Conservation (phyloP, 1,140 invertebrate genomes). For the Zaprionus davidi region DNA sequence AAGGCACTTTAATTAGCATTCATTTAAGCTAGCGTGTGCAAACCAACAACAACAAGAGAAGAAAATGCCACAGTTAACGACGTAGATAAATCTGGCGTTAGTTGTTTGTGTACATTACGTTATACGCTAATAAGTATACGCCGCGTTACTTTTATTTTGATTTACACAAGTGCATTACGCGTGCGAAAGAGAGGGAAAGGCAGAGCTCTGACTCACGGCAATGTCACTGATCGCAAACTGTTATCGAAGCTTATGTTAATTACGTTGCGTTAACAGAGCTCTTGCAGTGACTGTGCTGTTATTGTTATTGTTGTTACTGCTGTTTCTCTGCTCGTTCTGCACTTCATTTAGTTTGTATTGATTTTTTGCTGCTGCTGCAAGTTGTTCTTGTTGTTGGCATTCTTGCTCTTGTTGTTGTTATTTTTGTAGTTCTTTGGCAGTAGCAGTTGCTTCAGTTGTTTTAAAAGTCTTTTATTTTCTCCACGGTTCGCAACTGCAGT, state of each 20-base stretch:
- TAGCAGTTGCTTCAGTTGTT: conserved; percentile 24
- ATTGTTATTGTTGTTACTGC: neutral
- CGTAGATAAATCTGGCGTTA: conserved; percentile 31
- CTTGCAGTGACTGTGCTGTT: conserved; percentile 15
- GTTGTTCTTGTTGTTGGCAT: conserved; percentile 8
- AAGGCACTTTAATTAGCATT: conserved; percentile 40
- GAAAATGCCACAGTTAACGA: conserved; percentile 17
- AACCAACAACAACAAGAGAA: conserved; percentile 13
- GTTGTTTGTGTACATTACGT: neutral
- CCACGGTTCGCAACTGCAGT: conserved; percentile 12
- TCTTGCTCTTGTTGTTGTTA: conserved; percentile 23
- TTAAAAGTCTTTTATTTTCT: conserved; percentile 48
- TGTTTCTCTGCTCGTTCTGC: conserved; percentile 32
- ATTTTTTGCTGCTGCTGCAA: conserved; percentile 34
- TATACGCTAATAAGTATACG: conserved; percentile 23
- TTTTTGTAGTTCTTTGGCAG: conserved; percentile 14
- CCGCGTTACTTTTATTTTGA: conserved; percentile 22
- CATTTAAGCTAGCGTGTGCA: conserved; percentile 29
- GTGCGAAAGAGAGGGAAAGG: neutral
- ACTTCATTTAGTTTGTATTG: conserved; percentile 49
- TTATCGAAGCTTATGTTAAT: neutral
- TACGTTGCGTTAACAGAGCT: neutral
- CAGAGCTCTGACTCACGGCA: neutral
- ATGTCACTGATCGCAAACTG: neutral
- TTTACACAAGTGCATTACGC: conserved; percentile 26